A percentile compares a stretch with the other conserved stretches of the same genome.
These are phyloP conservation scores for Calephelis virginiensis DNA, from an alignment of 1,140 invertebrate species.

Conservation along the genomic window DNA sequence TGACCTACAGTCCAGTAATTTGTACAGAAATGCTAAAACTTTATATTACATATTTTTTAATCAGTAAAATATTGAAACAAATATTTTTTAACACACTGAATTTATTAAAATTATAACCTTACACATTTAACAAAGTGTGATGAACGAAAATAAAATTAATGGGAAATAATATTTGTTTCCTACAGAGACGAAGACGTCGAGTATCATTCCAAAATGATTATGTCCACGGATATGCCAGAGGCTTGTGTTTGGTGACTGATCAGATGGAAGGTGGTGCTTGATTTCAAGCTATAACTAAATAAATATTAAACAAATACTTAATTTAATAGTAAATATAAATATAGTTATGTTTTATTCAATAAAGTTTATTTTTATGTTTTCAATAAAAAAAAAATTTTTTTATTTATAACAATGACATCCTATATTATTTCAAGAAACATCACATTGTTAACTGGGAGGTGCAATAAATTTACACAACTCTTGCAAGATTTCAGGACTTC, in stretches of 20 bases:
- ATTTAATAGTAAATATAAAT: constrained; percentile 38
- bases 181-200: constrained; percentile 67
- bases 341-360: constrained; percentile 61
- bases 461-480: constrained; percentile 56
- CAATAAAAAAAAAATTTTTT: constrained; percentile 23
- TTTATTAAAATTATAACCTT: background rate
- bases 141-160: background rate
- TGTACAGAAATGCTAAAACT: too few species aligned
- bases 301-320: constrained; percentile 46
- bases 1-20: constrained; percentile 2
- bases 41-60: too few species aligned
- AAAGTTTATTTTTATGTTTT: constrained; percentile 71
- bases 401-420: constrained; percentile 13
- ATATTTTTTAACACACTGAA: background rate
- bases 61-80: too few species aligned
- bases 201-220: constrained; percentile 73
- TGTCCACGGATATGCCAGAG: constrained; percentile 34
- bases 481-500: constrained; percentile 50
- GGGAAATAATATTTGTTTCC: constrained; percentile 51
- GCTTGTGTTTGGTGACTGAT: constrained; percentile 30
- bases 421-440: constrained; percentile 6
- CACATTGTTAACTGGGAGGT: constrained; percentile 21
- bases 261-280: constrained; percentile 33
- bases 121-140: background rate
- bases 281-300: constrained; percentile 29